Conservation (phyloP, 2,888 invertebrate genomes). For the Apodemia duryi region DNA sequence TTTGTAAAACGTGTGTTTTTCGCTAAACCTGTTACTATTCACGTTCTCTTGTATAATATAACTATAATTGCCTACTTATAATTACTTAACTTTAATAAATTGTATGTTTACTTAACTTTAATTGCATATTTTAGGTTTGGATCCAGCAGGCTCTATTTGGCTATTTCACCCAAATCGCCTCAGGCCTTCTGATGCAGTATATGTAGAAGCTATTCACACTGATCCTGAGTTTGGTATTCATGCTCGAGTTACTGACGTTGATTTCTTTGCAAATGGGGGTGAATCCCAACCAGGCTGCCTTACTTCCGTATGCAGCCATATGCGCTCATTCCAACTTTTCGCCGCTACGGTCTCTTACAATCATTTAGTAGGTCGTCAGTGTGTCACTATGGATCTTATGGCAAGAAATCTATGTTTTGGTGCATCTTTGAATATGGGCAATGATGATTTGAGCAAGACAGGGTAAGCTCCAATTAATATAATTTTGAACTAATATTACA, state of each 20-base stretch:
- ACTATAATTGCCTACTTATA: too few relatives aligned
- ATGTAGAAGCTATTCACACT: constrained; percentile 63
- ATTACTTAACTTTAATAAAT: too few relatives aligned
- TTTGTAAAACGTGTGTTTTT: too few relatives aligned
- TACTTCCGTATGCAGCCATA: constrained; percentile 46
- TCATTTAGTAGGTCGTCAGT: constrained; percentile 42
- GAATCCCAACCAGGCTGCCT: constrained; percentile 47
- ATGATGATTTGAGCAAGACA: constrained; percentile 41
- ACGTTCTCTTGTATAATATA: too few relatives aligned
- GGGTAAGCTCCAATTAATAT: constrained; percentile 39
- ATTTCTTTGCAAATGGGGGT: constrained; percentile 81
- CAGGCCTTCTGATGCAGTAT: constrained; percentile 48
- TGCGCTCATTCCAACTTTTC: constrained; percentile 48
- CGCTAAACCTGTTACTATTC: too few relatives aligned
- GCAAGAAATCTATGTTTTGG: constrained; percentile 43
- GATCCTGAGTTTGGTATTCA: constrained; percentile 39
- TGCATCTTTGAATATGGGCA: constrained; percentile 42
- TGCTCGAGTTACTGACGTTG: constrained; percentile 59
- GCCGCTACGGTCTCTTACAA: constrained; percentile 43
- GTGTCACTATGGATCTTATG: constrained; percentile 37
- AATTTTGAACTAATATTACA: too few relatives aligned
- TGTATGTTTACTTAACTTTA: too few relatives aligned
- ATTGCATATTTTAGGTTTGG: constrained; percentile 41
- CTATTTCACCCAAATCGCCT: constrained; percentile 39
- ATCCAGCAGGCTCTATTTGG: constrained; percentile 59